These are phyloP conservation scores for Venustaconcha ellipsiformis DNA, from an alignment of 1,140 invertebrate species.

Conservation along the genomic window DNA sequence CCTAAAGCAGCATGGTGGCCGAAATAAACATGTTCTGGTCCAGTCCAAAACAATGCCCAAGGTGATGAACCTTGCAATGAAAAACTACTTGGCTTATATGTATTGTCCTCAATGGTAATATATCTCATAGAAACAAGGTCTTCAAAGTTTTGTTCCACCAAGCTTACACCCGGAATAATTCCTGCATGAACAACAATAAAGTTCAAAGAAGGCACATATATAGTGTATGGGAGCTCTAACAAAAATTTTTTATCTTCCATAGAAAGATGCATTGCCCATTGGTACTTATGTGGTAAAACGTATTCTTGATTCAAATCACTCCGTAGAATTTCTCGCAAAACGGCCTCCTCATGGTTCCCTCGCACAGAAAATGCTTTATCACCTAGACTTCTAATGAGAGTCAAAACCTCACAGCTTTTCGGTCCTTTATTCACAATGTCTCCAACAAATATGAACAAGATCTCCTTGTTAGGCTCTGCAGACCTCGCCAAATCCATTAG, in stretches of 20 bases:
- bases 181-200: slow-evolving; percentile 68
- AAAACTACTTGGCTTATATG: slow-evolving; percentile 36
- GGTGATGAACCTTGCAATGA: slow-evolving; percentile 42
- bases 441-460: slow-evolving; percentile 65
- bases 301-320: slow-evolving; percentile 33
- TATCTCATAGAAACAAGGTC: slow-evolving; percentile 67
- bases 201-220: slow-evolving; percentile 60
- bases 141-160: slow-evolving; percentile 49
- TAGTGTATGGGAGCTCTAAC: slow-evolving; percentile 63
- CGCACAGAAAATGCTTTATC: slow-evolving; percentile 39
- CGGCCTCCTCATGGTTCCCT: slow-evolving; percentile 61
- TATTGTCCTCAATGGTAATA: slow-evolving; percentile 40
- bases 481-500: slow-evolving; percentile 44
- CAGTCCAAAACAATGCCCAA: slow-evolving; percentile 66
- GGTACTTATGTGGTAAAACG: slow-evolving; percentile 43
- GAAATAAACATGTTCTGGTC: slow-evolving; percentile 69
- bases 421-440: slow-evolving; percentile 68
- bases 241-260: slow-evolving; percentile 59
- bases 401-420: slow-evolving; percentile 57
- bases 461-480: slow-evolving; percentile 22
- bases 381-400: slow-evolving; percentile 32
- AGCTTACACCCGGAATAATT: slow-evolving; percentile 57
- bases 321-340: slow-evolving; percentile 34
- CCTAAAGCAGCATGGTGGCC: slow-evolving; percentile 66
- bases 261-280: slow-evolving; percentile 57